Base-by-base conservation (phyloP, 2,888 invertebrate species). In the Phyllotreta cruciferae region DNA sequence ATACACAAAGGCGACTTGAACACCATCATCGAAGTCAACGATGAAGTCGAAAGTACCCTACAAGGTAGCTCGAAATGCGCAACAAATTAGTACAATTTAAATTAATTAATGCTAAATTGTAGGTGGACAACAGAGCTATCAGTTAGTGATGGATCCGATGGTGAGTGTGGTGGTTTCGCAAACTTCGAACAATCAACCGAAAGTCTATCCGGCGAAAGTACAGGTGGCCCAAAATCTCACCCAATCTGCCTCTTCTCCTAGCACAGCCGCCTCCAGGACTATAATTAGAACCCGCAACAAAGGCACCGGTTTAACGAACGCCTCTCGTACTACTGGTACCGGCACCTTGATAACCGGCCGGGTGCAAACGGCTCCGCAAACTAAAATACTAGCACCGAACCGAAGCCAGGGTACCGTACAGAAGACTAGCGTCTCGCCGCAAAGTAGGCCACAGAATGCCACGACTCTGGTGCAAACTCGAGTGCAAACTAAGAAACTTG, bases 1-100 rank as follows among this genome's bases (percentile, higher is more conserved):
- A 83, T 90, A 1, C 88, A 87, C 75, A 87, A 86, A 75, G 88
- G 89, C 1, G 87, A 88, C 68, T 85, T 87, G 66, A 87, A 86
- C 68, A 86, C 87, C 3, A 88, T 88, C 0, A 87, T 87, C 73
- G 87, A 88, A 62, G 82, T 89, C 35, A 62, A 63, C 2, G 73
- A 75, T 56, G 70, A 73, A 60, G 68, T 75, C 1, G 71, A 74
- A 50, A 72, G 68, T 47, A 64, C 70, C 6, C 67, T 72, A 8
- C 44, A 63, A 62, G 66, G 68, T 70, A 53, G 56, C 47, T 14
- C 11, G n/a, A 36, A 1, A 6, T n/a, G n/a, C n/a, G n/a, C n/a
- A n/a, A n/a, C n/a, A n/a, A n/a, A n/a, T n/a, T n/a, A n/a, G n/a
- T n/a, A n/a, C n/a, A n/a, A n/a, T n/a, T n/a, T n/a, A n/a, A n/a